A percentile compares a stretch with the other conserved stretches of the same genome.
Conservation (phyloP, 2,888 invertebrate genomes). For the Chromoteleia sp. region DNA sequence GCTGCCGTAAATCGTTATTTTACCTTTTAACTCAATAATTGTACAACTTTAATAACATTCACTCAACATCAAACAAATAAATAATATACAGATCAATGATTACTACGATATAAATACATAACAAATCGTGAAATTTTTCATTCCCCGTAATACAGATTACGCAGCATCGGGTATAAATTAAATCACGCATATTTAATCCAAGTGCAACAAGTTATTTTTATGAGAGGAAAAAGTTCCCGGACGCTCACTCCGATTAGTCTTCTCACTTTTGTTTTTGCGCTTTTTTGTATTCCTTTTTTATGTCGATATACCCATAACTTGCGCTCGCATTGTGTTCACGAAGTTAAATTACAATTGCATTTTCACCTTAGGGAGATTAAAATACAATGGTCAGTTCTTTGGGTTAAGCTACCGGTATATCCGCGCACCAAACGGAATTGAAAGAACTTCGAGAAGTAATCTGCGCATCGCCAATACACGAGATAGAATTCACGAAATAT, state of each 20-base stretch:
- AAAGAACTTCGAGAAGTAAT: conserved; percentile 35
- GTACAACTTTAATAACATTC: too few species aligned
- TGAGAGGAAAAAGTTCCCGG: neutral
- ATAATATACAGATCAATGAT: too few species aligned
- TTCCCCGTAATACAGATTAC: conserved; percentile 5
- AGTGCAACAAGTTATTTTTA: conserved; percentile 57
- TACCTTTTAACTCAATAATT: too few species aligned
- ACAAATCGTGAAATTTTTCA: too few species aligned
- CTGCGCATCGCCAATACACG: conserved; percentile 34
- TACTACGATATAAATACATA: too few species aligned
- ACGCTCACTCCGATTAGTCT: conserved; percentile 6
- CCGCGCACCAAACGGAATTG: neutral
- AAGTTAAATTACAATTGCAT: conserved; percentile 29
- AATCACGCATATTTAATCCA: conserved; percentile 36
- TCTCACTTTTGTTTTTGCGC: conserved; percentile 1
- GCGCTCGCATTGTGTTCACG: conserved; percentile 10
- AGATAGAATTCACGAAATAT: conserved; percentile 32
- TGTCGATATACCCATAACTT: conserved; percentile 23
- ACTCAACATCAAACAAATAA: too few species aligned
- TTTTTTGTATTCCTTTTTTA: neutral
- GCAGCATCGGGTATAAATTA: neutral
- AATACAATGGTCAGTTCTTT: conserved; percentile 34
- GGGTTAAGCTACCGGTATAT: conserved; percentile 14
- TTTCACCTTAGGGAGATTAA: conserved; percentile 37
- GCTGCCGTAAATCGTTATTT: too few species aligned